Evolutionary conservation across 2,888 invertebrate genomes (phyloP), one percentile per base, ranked within the genome.

Genomic region (Entomobrya multifasciata): DNA sequence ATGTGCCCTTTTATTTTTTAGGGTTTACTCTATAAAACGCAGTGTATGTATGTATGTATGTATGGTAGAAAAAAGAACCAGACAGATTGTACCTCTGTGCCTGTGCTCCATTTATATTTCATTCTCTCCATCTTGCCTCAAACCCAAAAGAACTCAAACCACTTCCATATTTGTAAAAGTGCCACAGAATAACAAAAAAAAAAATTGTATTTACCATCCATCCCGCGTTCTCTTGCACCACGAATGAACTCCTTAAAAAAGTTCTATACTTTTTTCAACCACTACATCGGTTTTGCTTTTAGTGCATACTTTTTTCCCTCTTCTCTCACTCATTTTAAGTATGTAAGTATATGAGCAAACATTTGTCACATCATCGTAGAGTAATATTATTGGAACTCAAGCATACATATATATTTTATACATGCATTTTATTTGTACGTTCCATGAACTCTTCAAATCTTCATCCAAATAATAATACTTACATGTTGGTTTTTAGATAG

Each of bases 351-450:
- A 79, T 70, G 41, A 80, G 67, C 74, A 86, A 79, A 80, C 80
- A 86, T 86, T 86, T 86, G 86, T 86, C 86, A 86, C 86, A 65
- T 80, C 86, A 80, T 80, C 15, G 62, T 41, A 17, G 72, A 86
- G 80, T 86, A 74, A 76, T 80, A 80, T 80, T 80, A 27, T 52
- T 30, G n/a, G 47, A 65, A 49, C 36, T 36, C 36, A 36, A 36
- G 8, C 13, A 20, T 27, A 57, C 20, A 57, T n/a, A 30, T n/a
- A 55, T n/a, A 11, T 6, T 20, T n/a, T 27, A 22, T 52, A 17
- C 6, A 74, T 70, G 36, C 41, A 17, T 5, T 62, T n/a, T 17
- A 10, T 65, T n/a, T 67, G 13, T 67, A 47, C 8, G 36, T 36
- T 6, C 36, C 36, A 36, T 36, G 36, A 36, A 36, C 36, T 36